Evolutionary conservation across 2,113 vertebrate species (phyloP), one percentile per base, ranked within the genome.

Genomic region (Gila orcuttii): DNA sequence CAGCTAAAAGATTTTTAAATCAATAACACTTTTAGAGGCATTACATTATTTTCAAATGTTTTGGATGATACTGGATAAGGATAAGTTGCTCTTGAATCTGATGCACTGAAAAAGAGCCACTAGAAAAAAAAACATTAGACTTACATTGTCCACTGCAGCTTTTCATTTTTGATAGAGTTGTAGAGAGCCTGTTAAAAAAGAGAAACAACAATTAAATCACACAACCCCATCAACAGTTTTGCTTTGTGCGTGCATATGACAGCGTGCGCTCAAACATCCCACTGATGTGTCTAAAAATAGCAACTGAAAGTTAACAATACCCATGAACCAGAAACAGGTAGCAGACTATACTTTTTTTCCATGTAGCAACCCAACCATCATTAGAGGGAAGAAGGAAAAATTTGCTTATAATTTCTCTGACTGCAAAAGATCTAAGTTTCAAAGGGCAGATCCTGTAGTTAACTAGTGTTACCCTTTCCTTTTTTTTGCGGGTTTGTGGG

Each of bases 81-180:
- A 73, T 23, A 21, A 82, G 3, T 15, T 4, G n/a, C 57, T 64
- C 36, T 74, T 57, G 33, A 31, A 55, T n/a, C 76, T 45, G 62
- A 42, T 75, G 17, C 66, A 42, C 13, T 28, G 8, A n/a, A 39
- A 91, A 45, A 10, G 5, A 60, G 23, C 33, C 52, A 17, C 21
- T 62, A 62, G 39, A 25, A 25, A 71, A 25, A 71, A 28, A 82
- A 74, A 73, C 13, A 21, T 13, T 23, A 42, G 90, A 96, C 98
- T 99, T 90, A 99, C 98, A 99, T 99, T 90, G 98, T 98, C 98
- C 98, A 99, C 88, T 99, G 97, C 68, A 99, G 93, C 93, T 99
- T 99, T 91, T 99, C 98, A 0, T 96, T 99, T 96, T 98, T 99
- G 94, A 99, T 99, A 90, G 98, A 97, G 90, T 95, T 96, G 42